These are phyloP conservation scores for Chalcosyrphus nemorum DNA, from an alignment of 2,888 invertebrate species.

Conservation along the genomic window DNA sequence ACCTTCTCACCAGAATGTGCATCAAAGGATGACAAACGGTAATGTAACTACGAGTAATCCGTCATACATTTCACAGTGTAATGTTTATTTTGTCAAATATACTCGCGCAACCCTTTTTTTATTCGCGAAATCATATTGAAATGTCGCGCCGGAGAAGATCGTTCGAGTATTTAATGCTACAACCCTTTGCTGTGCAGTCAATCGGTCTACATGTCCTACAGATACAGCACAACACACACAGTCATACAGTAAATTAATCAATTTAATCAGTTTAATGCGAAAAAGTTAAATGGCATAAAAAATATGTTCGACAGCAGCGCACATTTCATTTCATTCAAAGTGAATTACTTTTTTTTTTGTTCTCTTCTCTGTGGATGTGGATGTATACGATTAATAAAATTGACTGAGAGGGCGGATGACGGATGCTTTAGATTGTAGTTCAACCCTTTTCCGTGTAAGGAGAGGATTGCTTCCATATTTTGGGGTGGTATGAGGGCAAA, in stretches of 20 bases:
- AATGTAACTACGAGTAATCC: slow-evolving; percentile 55
- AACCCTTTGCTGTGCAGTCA: slow-evolving; percentile 64
- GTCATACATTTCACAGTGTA: slow-evolving; percentile 64
- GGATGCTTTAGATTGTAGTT: slow-evolving; percentile 25
- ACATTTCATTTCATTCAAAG: slow-evolving; percentile 67
- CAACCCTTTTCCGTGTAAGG: slow-evolving; percentile 51
- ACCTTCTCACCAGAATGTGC: slow-evolving; percentile 28
- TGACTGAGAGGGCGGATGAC: slow-evolving; percentile 19
- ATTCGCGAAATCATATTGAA: not conserved
- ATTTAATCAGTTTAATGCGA: slow-evolving; percentile 80
- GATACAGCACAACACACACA: slow-evolving; percentile 39
- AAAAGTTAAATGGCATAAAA: slow-evolving; percentile 76
- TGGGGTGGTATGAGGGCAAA: not conserved
- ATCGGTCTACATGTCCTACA: slow-evolving; percentile 37
- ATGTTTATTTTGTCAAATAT: slow-evolving; percentile 65
- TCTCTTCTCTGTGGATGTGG: slow-evolving; percentile 1
- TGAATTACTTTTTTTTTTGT: slow-evolving; percentile 47
- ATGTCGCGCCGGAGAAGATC: slow-evolving; percentile 41
- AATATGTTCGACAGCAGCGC: slow-evolving; percentile 73
- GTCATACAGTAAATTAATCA: slow-evolving; percentile 80
- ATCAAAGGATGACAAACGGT: slow-evolving; percentile 57
- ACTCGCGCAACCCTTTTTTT: slow-evolving; percentile 17
- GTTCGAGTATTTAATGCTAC: slow-evolving; percentile 26
- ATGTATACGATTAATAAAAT: slow-evolving; percentile 60
- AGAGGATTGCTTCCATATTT: slow-evolving; percentile 19